Conservation (phyloP, 2,797 vertebrate species). For the Myotis vivesi region DNA sequence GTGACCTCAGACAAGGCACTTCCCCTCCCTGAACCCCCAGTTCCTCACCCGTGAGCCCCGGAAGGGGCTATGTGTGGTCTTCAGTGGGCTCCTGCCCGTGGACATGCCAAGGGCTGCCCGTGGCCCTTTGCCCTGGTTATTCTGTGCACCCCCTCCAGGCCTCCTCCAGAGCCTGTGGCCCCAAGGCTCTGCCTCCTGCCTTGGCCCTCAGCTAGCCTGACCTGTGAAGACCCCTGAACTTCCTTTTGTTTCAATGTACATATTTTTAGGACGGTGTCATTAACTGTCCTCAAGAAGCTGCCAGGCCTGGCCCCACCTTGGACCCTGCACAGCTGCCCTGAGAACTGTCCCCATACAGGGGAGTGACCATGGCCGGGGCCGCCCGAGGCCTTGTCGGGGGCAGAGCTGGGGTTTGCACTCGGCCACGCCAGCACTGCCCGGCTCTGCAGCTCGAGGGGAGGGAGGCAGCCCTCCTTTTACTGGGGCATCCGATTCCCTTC, state of each 20-base stretch:
- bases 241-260: neutral
- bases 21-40: neutral
- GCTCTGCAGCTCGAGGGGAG: neutral
- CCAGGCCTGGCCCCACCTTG: neutral
- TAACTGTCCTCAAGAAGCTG: neutral
- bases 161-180: neutral
- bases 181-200: neutral
- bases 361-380: neutral
- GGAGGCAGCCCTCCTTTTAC: neutral
- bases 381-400: neutral
- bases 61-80: neutral
- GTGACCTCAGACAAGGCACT: neutral
- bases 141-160: rapidly evolving
- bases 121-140: neutral
- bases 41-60: neutral
- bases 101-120: rapidly evolving
- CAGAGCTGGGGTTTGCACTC: neutral
- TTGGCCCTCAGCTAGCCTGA: neutral
- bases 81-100: rapidly evolving
- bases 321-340: neutral
- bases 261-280: neutral
- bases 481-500: neutral
- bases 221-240: neutral
- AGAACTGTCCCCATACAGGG: neutral
- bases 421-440: neutral